Evolutionary conservation across 2,113 vertebrate genomes (phyloP).

Genomic region (Peromyscus maniculatus): DNA sequence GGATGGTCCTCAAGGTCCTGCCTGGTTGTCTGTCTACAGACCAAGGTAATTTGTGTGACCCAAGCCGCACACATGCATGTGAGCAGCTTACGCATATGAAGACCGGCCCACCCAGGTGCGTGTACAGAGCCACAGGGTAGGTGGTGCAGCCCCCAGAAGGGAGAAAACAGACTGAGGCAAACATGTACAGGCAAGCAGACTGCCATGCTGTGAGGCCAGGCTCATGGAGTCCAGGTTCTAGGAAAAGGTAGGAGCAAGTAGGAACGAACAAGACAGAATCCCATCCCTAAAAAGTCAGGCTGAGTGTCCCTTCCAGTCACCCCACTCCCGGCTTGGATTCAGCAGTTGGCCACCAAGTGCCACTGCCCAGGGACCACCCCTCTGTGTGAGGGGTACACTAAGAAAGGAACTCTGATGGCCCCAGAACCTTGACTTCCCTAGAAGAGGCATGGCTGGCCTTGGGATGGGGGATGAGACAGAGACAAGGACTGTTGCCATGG

Average conservation of each 20-base stretch:
- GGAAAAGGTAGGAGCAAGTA: not conserved
- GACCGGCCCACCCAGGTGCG: constrained; percentile 43
- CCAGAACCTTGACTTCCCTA: not conserved
- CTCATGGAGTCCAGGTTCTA: not conserved
- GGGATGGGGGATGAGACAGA: not conserved
- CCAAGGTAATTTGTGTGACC: not conserved
- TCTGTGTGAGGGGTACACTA: not conserved
- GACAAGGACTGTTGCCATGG: constrained; percentile 70
- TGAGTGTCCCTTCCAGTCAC: not conserved
- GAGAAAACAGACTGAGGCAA: constrained; percentile 15
- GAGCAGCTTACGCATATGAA: not conserved
- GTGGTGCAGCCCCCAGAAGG: not conserved
- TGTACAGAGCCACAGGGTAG: not conserved
- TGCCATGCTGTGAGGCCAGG: not conserved
- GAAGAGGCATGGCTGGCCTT: not conserved
- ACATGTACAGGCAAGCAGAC: not conserved
- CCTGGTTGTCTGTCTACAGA: not conserved
- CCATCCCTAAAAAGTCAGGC: not conserved
- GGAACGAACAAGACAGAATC: not conserved
- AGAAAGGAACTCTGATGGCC: not conserved
- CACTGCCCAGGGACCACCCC: not conserved
- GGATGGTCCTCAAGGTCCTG: not conserved
- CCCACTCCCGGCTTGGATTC: not conserved
- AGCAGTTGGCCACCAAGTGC: not conserved
- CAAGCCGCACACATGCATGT: not conserved